These are phyloP conservation scores for Lamprologus tigripictilis DNA, from an alignment of 2,113 vertebrate species.

Conservation along the genomic window DNA sequence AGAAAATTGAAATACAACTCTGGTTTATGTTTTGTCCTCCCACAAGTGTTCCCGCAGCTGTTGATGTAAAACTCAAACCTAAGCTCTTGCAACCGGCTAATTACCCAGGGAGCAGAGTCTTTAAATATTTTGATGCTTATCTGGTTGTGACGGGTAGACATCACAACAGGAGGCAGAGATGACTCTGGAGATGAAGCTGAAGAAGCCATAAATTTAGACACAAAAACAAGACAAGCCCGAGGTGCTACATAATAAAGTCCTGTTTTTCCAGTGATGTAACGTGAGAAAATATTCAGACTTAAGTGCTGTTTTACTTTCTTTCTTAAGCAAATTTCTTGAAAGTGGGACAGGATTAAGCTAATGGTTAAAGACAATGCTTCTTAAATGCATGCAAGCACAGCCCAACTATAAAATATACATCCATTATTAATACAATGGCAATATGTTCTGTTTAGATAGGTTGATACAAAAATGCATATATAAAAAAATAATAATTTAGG, in stretches of 20 bases:
- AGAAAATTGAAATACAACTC: not conserved
- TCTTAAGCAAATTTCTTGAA: not conserved
- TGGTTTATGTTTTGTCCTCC: not conserved
- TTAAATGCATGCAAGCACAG: not conserved
- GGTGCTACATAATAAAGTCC: not conserved
- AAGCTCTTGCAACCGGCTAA: not conserved
- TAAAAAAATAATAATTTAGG: not conserved
- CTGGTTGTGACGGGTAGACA: not conserved
- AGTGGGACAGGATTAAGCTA: not conserved
- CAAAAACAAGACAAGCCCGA: not conserved
- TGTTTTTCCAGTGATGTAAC: slow-evolving; percentile 21
- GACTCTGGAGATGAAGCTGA: slow-evolving; percentile 14
- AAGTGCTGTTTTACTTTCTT: not conserved
- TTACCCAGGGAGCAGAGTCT: not conserved
- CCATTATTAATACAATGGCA: not conserved
- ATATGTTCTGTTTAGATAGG: not conserved
- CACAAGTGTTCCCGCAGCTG: not conserved
- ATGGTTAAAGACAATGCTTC: not conserved
- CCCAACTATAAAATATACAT: not conserved
- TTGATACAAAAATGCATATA: not conserved
- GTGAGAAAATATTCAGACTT: not conserved
- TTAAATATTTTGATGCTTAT: slow-evolving; percentile 53
- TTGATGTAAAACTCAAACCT: not conserved
- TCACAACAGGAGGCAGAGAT: slow-evolving; percentile 32
- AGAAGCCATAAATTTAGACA: slow-evolving; percentile 31